Percentiles rank a stretch among this genome's conserved stretches.
Evolutionary conservation across 2,888 invertebrate genomes (phyloP).

Genomic region (Neocrepidodera transversa): DNA sequence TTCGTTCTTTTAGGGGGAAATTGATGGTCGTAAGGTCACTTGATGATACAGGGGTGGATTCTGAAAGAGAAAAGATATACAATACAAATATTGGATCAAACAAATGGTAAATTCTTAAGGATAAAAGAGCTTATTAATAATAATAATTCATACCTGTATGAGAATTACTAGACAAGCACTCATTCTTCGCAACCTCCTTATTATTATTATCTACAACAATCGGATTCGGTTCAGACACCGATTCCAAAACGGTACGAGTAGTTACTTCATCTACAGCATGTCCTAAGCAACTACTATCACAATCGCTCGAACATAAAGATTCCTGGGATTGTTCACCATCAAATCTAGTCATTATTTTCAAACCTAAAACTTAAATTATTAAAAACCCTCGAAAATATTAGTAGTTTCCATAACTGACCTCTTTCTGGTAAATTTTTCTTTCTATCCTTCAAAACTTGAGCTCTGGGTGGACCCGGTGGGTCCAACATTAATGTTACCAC

Average conservation of each 20-base stretch:
- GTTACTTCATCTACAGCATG: constrained; percentile 16
- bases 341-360: constrained; percentile 56
- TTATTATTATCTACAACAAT: constrained; percentile 16
- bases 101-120: too few species aligned
- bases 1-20: constrained; percentile 50
- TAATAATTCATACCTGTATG: not conserved
- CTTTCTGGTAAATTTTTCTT: constrained; percentile 49
- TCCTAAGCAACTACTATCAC: constrained; percentile 30
- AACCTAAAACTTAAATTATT: constrained; percentile 39
- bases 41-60: constrained; percentile 43
- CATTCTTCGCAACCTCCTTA: constrained; percentile 29
- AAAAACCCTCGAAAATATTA: not conserved
- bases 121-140: not conserved
- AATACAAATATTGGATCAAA: too few species aligned
- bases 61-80: not conserved
- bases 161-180: constrained; percentile 13
- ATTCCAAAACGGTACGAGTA: constrained; percentile 22
- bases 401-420: constrained; percentile 27
- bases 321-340: constrained; percentile 41
- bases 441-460: constrained; percentile 65
- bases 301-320: constrained; percentile 20
- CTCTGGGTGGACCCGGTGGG: constrained; percentile 82
- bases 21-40: constrained; percentile 43
- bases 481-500: constrained; percentile 92
- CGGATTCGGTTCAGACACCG: constrained; percentile 23